Evolutionary conservation across 2,113 vertebrate genomes (phyloP).

Genomic region (zebrafish (Danio rerio)): GRCz12tu NC_133188.1:22773501-22774000

Average conservation of each 20-base stretch:
- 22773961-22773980: no score
- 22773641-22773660: neutral
- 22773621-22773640: conserved; percentile 20
- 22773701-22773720: neutral
- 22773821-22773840: neutral
- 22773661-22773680: conserved; percentile 28
- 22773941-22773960: no score
- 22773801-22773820: conserved; percentile 46
- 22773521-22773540: no score
- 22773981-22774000: no score
- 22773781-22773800: conserved; percentile 30
- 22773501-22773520: no score
- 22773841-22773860: neutral
- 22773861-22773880: neutral
- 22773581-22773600: neutral
- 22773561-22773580: conserved; percentile 28
- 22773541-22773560: neutral
- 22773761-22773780: conserved; percentile 33
- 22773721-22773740: neutral
- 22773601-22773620: conserved; percentile 6
- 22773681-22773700: neutral
- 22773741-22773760: conserved; percentile 30
- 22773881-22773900: no score
- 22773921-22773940: no score
- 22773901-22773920: no score